Percentiles rank a stretch among this genome's conserved stretches.
Evolutionary conservation across 2,888 invertebrate genomes (phyloP).

Genomic region (Orthosia gracilis): DNA sequence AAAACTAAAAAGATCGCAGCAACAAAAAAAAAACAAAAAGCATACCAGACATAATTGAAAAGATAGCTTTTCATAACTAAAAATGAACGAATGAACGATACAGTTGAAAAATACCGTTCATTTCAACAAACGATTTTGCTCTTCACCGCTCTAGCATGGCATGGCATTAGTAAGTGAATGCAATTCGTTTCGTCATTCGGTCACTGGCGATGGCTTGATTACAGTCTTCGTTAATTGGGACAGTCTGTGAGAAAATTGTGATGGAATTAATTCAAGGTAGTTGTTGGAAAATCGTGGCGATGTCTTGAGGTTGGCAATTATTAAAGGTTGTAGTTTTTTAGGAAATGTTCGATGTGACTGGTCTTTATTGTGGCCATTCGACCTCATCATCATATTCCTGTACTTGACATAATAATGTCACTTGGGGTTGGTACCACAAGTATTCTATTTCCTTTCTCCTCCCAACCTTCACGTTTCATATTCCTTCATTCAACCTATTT

Average conservation of each 20-base stretch:
- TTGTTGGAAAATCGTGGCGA: background rate
- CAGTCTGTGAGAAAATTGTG: conserved; percentile 33
- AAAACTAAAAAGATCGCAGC: background rate
- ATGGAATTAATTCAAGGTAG: conserved; percentile 21
- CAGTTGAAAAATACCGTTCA: conserved; percentile 33
- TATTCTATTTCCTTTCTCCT: too few species aligned
- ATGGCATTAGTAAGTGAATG: conserved; percentile 28
- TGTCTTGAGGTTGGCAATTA: background rate
- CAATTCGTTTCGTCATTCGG: conserved; percentile 44
- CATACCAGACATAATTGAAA: conserved; percentile 46
- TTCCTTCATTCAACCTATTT: too few species aligned
- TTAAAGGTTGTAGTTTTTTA: background rate
- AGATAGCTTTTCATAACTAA: conserved; percentile 51
- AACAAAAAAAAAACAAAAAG: conserved; percentile 8
- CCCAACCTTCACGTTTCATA: too few species aligned
- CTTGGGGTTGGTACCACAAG: too few species aligned
- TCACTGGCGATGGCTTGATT: conserved; percentile 39
- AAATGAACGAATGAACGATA: conserved; percentile 20
- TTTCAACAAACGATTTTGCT: conserved; percentile 53
- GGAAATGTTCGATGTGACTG: background rate
- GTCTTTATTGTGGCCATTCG: background rate
- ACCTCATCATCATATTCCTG: too few species aligned
- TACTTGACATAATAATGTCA: too few species aligned
- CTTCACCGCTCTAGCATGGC: conserved; percentile 44
- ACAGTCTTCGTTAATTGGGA: conserved; percentile 34